Percentiles rank a stretch among this genome's conserved stretches.
These are phyloP conservation scores for Tetrapedia diversipes DNA, from an alignment of 2,888 invertebrate species.

Conservation along the genomic window DNA sequence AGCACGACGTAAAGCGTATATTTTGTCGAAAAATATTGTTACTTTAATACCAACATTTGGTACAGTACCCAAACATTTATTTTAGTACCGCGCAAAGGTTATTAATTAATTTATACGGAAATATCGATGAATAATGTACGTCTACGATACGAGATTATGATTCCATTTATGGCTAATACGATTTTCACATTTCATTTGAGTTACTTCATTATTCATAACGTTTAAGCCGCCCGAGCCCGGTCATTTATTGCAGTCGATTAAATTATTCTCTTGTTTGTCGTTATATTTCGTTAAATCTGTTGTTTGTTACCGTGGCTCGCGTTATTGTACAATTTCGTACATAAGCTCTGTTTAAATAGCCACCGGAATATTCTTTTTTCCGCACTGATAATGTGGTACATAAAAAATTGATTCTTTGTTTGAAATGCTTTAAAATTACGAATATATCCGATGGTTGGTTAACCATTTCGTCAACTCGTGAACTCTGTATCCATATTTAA, in stretches of 20 bases:
- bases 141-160: not conserved
- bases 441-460: not conserved
- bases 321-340: not conserved
- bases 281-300: not conserved
- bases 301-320: not conserved
- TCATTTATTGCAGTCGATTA: not conserved
- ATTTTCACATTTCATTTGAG: constrained; percentile 5
- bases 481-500: no score
- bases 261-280: not conserved
- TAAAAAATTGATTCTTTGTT: not conserved
- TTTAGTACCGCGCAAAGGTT: no score
- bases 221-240: not conserved
- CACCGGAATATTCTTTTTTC: not conserved
- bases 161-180: not conserved
- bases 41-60: no score
- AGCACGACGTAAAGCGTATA: no score
- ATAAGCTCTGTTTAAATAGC: not conserved
- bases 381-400: not conserved
- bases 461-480: not conserved
- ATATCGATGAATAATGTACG: not conserved
- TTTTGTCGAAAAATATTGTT: no score
- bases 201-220: not conserved
- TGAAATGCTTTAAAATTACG: not conserved
- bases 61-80: no score
- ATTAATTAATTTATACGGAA: no score